Conservation (phyloP, 2,888 invertebrate genomes). For the Cryptocephalus moraei region DNA sequence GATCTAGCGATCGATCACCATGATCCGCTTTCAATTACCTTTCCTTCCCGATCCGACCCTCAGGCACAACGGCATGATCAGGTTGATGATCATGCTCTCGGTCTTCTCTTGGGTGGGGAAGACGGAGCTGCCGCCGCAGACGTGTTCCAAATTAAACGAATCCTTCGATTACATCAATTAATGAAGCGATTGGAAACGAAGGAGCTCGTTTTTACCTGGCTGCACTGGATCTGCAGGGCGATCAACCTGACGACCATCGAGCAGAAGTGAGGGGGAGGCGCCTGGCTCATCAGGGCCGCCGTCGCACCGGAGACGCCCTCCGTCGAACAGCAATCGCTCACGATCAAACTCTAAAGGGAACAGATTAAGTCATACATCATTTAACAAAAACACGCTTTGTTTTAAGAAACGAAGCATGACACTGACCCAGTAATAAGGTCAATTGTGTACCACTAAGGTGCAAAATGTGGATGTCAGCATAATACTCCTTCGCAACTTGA, state of each 20-base stretch:
- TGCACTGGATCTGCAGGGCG: conserved; percentile 88
- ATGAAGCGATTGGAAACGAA: not conserved
- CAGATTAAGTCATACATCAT: no score
- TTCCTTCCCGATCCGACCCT: conserved; percentile 91
- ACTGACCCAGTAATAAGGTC: no score
- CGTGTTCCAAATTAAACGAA: conserved; percentile 83
- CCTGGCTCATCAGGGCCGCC: conserved; percentile 79
- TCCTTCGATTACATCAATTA: conserved; percentile 42
- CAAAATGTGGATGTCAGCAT: no score
- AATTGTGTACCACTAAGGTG: no score
- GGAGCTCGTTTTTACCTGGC: conserved; percentile 53
- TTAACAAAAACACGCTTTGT: no score
- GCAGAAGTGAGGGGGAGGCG: conserved; percentile 90
- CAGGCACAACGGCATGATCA: conserved; percentile 91
- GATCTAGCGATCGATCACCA: no score
- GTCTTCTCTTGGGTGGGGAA: conserved; percentile 87
- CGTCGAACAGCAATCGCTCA: conserved; percentile 60
- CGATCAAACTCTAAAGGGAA: conserved; percentile 56
- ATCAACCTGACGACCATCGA: conserved; percentile 92
- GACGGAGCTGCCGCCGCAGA: conserved; percentile 84
- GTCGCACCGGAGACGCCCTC: conserved; percentile 73
- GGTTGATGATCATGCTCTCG: conserved; percentile 91
- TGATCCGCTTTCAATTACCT: no score
- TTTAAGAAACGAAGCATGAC: no score
- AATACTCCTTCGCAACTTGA: no score